Percentiles rank a stretch among this genome's conserved stretches.
Conservation (phyloP, 2,888 invertebrate species). For the Oscheius sp. region DNA sequence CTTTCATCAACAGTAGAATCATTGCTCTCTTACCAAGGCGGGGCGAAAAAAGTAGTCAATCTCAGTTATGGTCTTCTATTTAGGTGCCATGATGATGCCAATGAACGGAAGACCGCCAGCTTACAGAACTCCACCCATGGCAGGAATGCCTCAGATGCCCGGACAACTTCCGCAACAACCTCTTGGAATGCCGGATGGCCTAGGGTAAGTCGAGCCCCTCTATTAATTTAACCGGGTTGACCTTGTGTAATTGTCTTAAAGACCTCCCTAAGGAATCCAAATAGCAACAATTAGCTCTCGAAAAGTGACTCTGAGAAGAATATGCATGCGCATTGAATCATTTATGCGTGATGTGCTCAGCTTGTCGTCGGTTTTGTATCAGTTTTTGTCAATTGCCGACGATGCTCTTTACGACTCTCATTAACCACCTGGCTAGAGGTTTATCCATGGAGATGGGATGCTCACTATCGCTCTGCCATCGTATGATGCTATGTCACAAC, state of each 20-base stretch:
- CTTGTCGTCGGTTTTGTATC: neutral
- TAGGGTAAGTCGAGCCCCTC: slow-evolving; percentile 12
- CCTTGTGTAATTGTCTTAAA: slow-evolving; percentile 14
- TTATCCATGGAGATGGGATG: neutral
- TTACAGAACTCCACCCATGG: slow-evolving; percentile 24
- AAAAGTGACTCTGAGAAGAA: slow-evolving; percentile 9
- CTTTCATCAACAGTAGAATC: neutral
- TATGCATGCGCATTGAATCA: slow-evolving; percentile 27
- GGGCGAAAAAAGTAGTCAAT: neutral
- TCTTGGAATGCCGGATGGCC: slow-evolving; percentile 5
- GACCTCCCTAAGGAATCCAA: slow-evolving; percentile 11
- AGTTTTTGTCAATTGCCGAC: neutral
- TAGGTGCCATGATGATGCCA: slow-evolving; percentile 29
- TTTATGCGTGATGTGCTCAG: slow-evolving; percentile 20
- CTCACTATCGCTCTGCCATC: neutral
- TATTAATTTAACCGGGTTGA: neutral
- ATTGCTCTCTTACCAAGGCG: no score
- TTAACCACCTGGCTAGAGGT: neutral
- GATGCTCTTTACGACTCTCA: neutral
- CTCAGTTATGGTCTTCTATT: slow-evolving; percentile 1
- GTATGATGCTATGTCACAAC: neutral
- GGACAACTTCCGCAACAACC: neutral
- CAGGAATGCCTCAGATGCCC: neutral
- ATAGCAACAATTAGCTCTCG: slow-evolving; percentile 22
- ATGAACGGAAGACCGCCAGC: slow-evolving; percentile 25